These are phyloP conservation scores for Scatophagus argus DNA, from an alignment of 2,113 vertebrate species.

Conservation along the genomic window DNA sequence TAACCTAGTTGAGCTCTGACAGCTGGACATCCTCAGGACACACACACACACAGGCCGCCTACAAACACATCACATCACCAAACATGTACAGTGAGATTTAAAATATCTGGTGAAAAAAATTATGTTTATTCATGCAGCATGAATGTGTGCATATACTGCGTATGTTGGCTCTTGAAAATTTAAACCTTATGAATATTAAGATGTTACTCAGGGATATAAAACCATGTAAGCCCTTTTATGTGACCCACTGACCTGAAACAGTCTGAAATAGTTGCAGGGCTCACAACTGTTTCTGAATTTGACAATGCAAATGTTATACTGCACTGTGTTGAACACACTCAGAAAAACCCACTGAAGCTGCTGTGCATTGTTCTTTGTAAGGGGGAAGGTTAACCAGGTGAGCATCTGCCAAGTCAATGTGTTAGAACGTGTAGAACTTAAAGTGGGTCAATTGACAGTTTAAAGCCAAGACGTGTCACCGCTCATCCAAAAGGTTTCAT, in stretches of 20 bases:
- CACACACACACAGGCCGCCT: slow-evolving; percentile 7
- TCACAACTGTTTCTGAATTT: not conserved
- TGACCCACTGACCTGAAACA: not conserved
- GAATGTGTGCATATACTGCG: not conserved
- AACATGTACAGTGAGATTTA: not conserved
- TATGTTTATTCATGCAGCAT: not conserved
- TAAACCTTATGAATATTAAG: not conserved
- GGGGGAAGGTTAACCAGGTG: not conserved
- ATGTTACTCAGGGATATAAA: not conserved
- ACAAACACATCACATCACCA: slow-evolving; percentile 21
- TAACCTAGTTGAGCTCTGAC: slow-evolving; percentile 54
- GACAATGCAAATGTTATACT: not conserved
- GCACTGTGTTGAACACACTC: too few relatives aligned
- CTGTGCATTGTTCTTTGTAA: not conserved
- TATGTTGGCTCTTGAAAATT: not conserved
- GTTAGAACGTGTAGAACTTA: too few relatives aligned
- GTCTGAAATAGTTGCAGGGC: too few relatives aligned
- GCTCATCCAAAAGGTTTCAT: too few relatives aligned
- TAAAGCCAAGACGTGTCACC: too few relatives aligned
- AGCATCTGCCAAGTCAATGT: not conserved
- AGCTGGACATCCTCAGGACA: slow-evolving; percentile 50
- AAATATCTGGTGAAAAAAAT: not conserved
- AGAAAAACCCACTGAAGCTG: not conserved
- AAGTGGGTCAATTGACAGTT: too few relatives aligned
- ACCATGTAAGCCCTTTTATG: not conserved